Evolutionary conservation across 2,113 vertebrate species (phyloP), one percentile per base, ranked within the genome.

Genomic region (Polypterus senegalus): DNA sequence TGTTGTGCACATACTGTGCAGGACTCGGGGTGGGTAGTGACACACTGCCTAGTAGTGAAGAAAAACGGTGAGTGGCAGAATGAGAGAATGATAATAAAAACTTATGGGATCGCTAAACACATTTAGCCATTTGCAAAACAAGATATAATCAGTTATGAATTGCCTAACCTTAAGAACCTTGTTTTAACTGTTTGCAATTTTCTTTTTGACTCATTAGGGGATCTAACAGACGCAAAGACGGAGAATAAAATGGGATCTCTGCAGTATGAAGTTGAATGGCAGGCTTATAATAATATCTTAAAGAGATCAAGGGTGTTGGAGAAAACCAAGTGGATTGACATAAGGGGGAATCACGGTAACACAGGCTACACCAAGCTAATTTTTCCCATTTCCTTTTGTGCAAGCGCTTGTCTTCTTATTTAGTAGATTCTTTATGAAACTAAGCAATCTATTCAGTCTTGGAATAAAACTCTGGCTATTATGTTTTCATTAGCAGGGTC

Each of bases 291-390:
- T 62, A 82, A 84, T 70, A 71, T 93, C 72, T 77, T 99, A 67
- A 97, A 94, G 78, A 88, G 83, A 76, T 92, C 94, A 1, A 84
- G 73, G 2, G 94, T 98, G 68, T 79, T 92, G 85, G 87, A 97
- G 74, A 92, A 87, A 79, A 98, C 92, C 1, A 90, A 83, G 69
- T 98, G 96, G 95, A 92, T 98, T 56, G 94, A 98, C 77, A 89
- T 97, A 70, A 92, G 88, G 49, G 95, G 95, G 71, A 99, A 98
- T 80, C 96, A 99, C 61, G 95, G 95, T 97, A 70, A 79, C 8
- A n/a, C 27, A 61, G 4, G 44, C 49, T 46, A 9, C 9, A 78
- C 4, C 53, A 6, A 27, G 7, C 54, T 52, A 9, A 11, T 6
- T 55, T 53, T 11, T 54, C 49, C 3, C 53, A 62, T 45, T 46